Evolutionary conservation across 2,797 vertebrate species (phyloP).

Genomic region (Sebastes trivittatus): DNA sequence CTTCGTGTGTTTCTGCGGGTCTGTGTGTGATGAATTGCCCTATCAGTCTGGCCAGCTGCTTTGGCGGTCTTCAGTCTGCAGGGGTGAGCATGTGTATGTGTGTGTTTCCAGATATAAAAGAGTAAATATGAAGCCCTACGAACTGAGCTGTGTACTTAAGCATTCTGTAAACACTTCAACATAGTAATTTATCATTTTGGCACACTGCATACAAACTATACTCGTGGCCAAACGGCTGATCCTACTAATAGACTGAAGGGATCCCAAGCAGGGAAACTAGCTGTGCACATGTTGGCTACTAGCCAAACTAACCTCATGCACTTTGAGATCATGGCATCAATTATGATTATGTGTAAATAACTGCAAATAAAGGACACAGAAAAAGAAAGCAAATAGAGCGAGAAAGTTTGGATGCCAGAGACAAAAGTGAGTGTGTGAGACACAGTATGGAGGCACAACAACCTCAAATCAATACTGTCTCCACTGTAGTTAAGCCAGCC

Average conservation of each 20-base stretch:
- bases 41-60: slow-evolving; percentile 43
- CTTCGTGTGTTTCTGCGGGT: neutral
- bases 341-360: neutral
- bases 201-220: neutral
- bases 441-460: neutral
- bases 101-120: slow-evolving; percentile 13
- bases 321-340: neutral
- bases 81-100: neutral
- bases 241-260: neutral
- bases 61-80: slow-evolving; percentile 40
- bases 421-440: neutral
- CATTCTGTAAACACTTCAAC: neutral
- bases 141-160: neutral
- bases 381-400: neutral
- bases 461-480: neutral
- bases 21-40: slow-evolving; percentile 41
- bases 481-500: neutral
- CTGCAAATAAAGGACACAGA: neutral
- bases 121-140: neutral
- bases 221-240: neutral
- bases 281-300: neutral
- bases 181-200: neutral
- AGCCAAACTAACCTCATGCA: neutral
- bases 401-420: neutral
- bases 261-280: neutral